Percentiles rank a stretch among this genome's conserved stretches.
Conservation (phyloP, 2,797 vertebrate species). For the Diplodus sargus region DNA sequence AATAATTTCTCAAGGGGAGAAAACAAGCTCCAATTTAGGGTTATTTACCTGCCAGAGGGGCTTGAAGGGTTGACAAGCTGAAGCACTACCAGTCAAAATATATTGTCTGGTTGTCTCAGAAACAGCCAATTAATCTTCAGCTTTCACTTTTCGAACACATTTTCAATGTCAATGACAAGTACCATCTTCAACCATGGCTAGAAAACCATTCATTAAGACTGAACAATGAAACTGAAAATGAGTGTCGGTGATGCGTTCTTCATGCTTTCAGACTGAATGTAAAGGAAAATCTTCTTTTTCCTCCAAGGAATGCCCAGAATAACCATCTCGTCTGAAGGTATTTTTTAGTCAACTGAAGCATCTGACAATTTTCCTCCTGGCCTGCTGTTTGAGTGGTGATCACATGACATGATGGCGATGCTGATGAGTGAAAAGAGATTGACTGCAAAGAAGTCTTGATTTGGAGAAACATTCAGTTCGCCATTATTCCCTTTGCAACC, state of each 20-base stretch:
- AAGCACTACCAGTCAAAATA: constrained; percentile 21
- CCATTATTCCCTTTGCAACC: neutral
- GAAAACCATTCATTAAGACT: constrained; percentile 13
- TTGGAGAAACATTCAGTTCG: neutral
- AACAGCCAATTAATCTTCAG: constrained; percentile 22
- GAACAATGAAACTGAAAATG: neutral
- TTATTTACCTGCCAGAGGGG: constrained; percentile 40
- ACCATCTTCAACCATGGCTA: neutral
- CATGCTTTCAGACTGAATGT: neutral
- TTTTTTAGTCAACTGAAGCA: neutral
- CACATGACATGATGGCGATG: neutral
- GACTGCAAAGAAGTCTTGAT: neutral
- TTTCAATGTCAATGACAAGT: neutral
- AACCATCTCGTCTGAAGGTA: neutral
- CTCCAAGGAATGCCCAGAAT: neutral
- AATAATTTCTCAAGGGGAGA: constrained; percentile 21
- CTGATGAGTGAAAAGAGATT: neutral
- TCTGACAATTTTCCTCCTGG: neutral
- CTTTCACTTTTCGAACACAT: neutral
- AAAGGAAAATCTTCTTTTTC: neutral
- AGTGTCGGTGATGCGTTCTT: neutral
- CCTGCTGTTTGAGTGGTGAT: neutral
- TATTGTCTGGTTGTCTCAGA: neutral
- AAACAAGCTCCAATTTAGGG: constrained; percentile 36
- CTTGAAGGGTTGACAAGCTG: constrained; percentile 11